A percentile compares a stretch with the other conserved stretches of the same genome.
Evolutionary conservation across 1,140 invertebrate species (phyloP).

Genomic region (Drosophila malerkotliana): DNA sequence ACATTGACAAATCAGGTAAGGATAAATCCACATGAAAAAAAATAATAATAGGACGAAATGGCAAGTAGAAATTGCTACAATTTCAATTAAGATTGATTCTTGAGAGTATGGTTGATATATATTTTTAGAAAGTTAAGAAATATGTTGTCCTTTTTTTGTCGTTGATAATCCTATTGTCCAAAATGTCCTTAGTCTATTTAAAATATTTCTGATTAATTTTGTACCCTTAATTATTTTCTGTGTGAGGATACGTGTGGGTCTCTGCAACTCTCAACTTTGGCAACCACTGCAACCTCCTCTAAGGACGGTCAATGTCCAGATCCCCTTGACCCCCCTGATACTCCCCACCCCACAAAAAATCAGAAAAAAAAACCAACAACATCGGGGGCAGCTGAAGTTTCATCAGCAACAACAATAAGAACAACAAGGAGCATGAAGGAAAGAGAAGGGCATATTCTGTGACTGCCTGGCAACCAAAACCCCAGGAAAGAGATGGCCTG

Average conservation of each 20-base stretch:
- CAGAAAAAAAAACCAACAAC: constrained; percentile 31
- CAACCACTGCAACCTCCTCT: constrained; percentile 17
- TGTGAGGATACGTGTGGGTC: background rate
- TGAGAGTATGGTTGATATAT: background rate
- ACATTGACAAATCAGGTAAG: constrained; percentile 78
- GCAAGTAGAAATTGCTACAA: constrained; percentile 21
- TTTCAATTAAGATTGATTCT: constrained; percentile 54
- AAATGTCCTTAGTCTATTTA: too few relatives aligned
- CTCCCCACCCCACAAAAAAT: background rate
- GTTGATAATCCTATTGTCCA: background rate
- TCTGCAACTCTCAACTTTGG: constrained; percentile 8
- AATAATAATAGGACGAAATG: constrained; percentile 8
- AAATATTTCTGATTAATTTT: too few relatives aligned
- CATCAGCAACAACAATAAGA: constrained; percentile 28
- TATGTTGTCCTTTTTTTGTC: background rate
- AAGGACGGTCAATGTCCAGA: constrained; percentile 55
- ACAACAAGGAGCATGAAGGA: constrained; percentile 3
- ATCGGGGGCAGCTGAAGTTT: constrained; percentile 69
- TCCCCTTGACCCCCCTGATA: constrained; percentile 4
- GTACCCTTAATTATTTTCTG: background rate
- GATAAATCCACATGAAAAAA: constrained; percentile 18
- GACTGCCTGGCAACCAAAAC: constrained; percentile 53
- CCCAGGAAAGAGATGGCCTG: constrained; percentile 18
- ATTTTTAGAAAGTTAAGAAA: too few relatives aligned
- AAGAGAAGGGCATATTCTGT: constrained; percentile 30